Evolutionary conservation across 1,140 invertebrate genomes (phyloP).

Genomic region (Conopomorpha cramerella): DNA sequence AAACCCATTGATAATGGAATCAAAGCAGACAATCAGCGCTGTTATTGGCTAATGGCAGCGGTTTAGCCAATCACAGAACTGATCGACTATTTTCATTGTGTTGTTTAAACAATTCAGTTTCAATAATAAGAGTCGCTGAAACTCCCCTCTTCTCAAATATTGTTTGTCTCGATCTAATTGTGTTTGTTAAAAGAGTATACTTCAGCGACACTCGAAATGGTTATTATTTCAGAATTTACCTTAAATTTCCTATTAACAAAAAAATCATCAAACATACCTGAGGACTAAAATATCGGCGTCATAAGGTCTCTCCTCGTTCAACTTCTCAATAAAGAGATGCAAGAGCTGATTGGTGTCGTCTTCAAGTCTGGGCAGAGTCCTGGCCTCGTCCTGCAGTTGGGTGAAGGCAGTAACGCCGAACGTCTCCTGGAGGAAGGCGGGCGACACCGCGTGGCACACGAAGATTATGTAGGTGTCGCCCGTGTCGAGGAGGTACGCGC

Average conservation of each 20-base stretch:
- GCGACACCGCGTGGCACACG: conserved; percentile 80
- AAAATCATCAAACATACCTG: conserved; percentile 62
- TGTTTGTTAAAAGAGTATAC: too few species aligned
- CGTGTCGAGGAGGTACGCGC: conserved; percentile 90
- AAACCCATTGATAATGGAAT: too few species aligned
- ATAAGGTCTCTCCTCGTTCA: conserved; percentile 86
- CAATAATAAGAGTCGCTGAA: too few species aligned
- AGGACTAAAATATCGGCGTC: conserved; percentile 80
- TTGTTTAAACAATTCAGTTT: too few species aligned
- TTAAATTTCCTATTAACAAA: conserved; percentile 1
- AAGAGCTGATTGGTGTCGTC: conserved; percentile 77
- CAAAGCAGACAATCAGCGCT: too few species aligned
- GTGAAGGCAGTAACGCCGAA: conserved; percentile 63
- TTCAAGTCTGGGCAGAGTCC: conserved; percentile 78
- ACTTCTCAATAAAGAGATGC: conserved; percentile 78
- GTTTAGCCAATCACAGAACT: too few species aligned
- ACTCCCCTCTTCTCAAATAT: too few species aligned
- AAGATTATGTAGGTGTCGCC: conserved; percentile 86
- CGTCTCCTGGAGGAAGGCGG: conserved; percentile 73
- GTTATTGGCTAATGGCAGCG: too few species aligned
- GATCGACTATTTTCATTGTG: too few species aligned
- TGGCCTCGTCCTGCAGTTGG: conserved; percentile 66
- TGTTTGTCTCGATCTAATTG: not conserved
- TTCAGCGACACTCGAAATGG: too few species aligned
- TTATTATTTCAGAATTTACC: too few species aligned